Conservation (phyloP, 2,888 invertebrate species). For the Acanthoscelides obtectus region DNA sequence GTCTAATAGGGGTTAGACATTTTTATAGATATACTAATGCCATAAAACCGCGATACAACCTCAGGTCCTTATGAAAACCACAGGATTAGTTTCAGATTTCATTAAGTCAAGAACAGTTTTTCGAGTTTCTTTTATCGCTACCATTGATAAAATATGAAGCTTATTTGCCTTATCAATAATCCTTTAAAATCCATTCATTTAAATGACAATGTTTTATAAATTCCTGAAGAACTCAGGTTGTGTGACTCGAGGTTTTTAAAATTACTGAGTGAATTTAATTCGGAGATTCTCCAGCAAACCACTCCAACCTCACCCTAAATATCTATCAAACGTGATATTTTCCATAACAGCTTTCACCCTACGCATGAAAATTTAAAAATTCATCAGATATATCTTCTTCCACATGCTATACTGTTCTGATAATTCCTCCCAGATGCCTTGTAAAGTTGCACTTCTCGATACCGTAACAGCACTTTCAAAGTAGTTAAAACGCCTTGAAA, state of each 20-base stretch:
- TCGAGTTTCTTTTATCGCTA: too few relatives aligned
- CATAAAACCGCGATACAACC: too few relatives aligned
- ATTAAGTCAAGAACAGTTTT: too few relatives aligned
- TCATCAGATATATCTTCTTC: slow-evolving; percentile 29
- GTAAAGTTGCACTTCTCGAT: slow-evolving; percentile 26
- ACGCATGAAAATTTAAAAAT: slow-evolving; percentile 24
- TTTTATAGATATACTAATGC: too few relatives aligned
- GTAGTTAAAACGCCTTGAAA: slow-evolving; percentile 26
- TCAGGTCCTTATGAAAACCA: too few relatives aligned
- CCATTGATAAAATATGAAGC: too few relatives aligned
- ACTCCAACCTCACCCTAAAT: neutral
- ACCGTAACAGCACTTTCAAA: slow-evolving; percentile 15
- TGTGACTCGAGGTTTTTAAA: neutral
- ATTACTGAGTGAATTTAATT: neutral
- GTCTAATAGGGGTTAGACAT: too few relatives aligned
- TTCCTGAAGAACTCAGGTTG: neutral
- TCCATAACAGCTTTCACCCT: neutral
- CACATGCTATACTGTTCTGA: slow-evolving; percentile 25
- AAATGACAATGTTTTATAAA: neutral
- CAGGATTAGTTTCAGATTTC: too few relatives aligned
- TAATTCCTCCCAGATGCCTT: slow-evolving; percentile 30
- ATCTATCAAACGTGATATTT: neutral
- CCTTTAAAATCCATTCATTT: neutral
- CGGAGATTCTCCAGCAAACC: too few relatives aligned
- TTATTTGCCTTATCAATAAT: too few relatives aligned